Evolutionary conservation across 2,888 invertebrate species (phyloP), one percentile per base, ranked within the genome.

Genomic region (Noctua janthina): DNA sequence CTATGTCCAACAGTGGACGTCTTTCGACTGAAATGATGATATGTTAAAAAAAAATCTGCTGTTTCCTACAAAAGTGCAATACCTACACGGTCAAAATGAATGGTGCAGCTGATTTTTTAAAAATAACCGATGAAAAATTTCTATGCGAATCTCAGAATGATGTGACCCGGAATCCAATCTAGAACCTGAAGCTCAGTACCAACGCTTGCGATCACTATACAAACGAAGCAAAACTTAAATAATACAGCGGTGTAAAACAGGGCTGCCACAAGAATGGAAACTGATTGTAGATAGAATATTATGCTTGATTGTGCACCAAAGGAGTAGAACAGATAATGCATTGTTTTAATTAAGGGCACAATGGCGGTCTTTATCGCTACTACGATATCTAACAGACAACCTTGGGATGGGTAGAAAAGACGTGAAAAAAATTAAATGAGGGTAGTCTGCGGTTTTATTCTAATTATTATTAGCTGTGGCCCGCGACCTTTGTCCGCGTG

Each of bases 321-420:
- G 73, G 20, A 69, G 80, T 69, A 79, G 35, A 17, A 62, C 43
- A 46, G 51, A 43, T 62, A 80, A 43, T 79, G 80, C 79, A 80
- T 79, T 79, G 70, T 80, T 70, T 70, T 64, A 79, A 62, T 69
- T 20, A 79, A 81, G 39, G 56, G 74, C 67, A 81, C 80, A 81
- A 59, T 67, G 56, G 80, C 29, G 5, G 56, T 59, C 43, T 23
- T 66, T 81, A 81, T 81, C 17, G 20, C 20, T 49, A 49, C 17
- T 56, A 23, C 54, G 23, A n/a, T 46, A 51, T 73, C 43, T 73
- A 51, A 20, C 66, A 73, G 82, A 73, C 80, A 67, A 35, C 79
- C 66, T 66, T 56, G 49, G 10, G 35, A 49, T 23, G 43, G 17
- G 64, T 20, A 69, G 54, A 46, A 11, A 46, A 46, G 3, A 46